Base-by-base conservation (phyloP, 1,140 invertebrate genomes). In the Babylonia areolata region DNA sequence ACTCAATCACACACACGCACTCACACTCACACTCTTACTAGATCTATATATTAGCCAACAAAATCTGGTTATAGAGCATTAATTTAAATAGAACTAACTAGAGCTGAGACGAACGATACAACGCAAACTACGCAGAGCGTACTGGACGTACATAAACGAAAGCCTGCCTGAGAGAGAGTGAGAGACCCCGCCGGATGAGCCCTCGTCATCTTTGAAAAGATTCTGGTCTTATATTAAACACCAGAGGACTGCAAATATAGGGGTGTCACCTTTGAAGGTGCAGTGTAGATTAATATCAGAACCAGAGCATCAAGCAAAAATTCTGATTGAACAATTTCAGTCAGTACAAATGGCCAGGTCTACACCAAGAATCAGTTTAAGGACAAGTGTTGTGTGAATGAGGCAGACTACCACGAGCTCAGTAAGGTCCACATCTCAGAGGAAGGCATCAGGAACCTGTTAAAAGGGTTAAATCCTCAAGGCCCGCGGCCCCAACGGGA, bases 401-500 rank as follows among this genome's bases (percentile, higher is more conserved):
- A 33, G 6, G 28, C 11, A n/a, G 69, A n/a, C 69, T 12, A 12
- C 11, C 69, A 12, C 31, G 73, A 11, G 1, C 82, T 86, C 46
- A 35, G 31, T 39, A 80, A 88, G 11, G 83, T 88, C 46, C 31
- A 87, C 54, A 87, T 84, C 33, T 28, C 71, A 17, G 46, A 35
- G 20, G 80, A 78, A 5, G 85, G 81, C 28, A 69, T 86, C 0
- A 15, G n/a, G 1, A 86, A 88, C 58, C 82, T 85, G 12, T 37
- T 88, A 54, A 33, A 58, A 39, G 42, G 71, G 1, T 54, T 85
- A 6, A 78, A 88, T 40, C 33, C 73, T 5, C 1, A 78, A 89
- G 77, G 88, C 88, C 20, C 39, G 64, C 0, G 81, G 88, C 33
- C 88, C 86, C 37, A 84, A 89, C 40, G 9, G 79, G 12, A 81